Evolutionary conservation across 2,888 invertebrate genomes (phyloP), one percentile per base, ranked within the genome.

Genomic region (Chydorus sphaericus): DNA sequence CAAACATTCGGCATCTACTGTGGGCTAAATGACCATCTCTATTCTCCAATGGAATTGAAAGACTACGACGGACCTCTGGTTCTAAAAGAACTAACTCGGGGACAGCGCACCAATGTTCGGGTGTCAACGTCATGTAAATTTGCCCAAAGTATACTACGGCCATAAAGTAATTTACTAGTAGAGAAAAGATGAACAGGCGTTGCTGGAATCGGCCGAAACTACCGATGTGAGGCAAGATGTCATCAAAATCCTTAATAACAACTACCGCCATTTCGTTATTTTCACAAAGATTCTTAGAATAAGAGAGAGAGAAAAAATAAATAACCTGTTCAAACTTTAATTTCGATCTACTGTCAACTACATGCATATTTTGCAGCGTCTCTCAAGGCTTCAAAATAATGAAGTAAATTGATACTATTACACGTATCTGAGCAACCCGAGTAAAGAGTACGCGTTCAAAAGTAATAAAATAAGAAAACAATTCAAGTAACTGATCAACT

Each of bases 221-320:
- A n/a, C 60, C 60, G n/a, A 60, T 58, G 44, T 59, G 56, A n/a
- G 52, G 57, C 4, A 60, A 49, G 37, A 60, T 57, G 31, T 60
- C 60, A 36, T 60, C 60, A 39, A 60, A 60, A 30, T 60, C 60
- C 28, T 44, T 28, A 23, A 44, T 44, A n/a, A n/a, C n/a, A n/a
- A n/a, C n/a, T n/a, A n/a, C n/a, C n/a, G n/a, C n/a, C n/a, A n/a
- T n/a, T n/a, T n/a, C n/a, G n/a, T n/a, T n/a, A n/a, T n/a, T n/a
- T n/a, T n/a, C n/a, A n/a, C n/a, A n/a, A n/a, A n/a, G n/a, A n/a
- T n/a, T n/a, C n/a, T n/a, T n/a, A n/a, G n/a, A n/a, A n/a, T n/a
- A n/a, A n/a, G n/a, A n/a, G n/a, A n/a, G n/a, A n/a, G n/a, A n/a
- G n/a, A n/a, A n/a, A n/a, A n/a, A n/a, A n/a, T n/a, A n/a, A n/a